Percentiles rank a stretch among this genome's conserved stretches.
Conservation (phyloP, 2,797 vertebrate species). For the Liparis tanakae region DNA sequence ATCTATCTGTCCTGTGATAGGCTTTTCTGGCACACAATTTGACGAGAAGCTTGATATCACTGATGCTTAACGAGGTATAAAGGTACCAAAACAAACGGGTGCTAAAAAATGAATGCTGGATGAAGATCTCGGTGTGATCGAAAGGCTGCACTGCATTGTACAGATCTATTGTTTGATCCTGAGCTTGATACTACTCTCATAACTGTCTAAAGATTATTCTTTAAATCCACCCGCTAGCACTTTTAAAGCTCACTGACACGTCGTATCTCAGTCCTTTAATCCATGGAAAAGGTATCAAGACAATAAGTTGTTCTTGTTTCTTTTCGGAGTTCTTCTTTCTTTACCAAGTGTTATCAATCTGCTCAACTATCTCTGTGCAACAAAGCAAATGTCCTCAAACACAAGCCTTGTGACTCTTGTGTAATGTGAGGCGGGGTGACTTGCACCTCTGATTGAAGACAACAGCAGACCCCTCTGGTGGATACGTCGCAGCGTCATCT, state of each 20-base stretch:
- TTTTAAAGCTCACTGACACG: background rate
- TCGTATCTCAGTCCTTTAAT: background rate
- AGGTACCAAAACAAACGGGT: no score
- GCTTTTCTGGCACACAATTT: background rate
- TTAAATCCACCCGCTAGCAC: background rate
- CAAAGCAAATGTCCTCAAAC: background rate
- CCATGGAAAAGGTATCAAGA: background rate
- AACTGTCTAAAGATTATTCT: background rate
- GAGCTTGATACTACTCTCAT: background rate
- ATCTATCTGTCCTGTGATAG: no score
- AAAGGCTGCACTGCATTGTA: no score
- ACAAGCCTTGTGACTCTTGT: background rate
- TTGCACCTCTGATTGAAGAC: conserved; percentile 18
- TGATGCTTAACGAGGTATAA: background rate
- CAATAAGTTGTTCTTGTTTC: background rate
- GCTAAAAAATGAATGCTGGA: no score
- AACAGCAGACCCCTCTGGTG: conserved; percentile 21
- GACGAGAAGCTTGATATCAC: background rate
- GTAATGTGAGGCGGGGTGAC: conserved; percentile 6
- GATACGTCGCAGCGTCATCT: conserved; percentile 22
- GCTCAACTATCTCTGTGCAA: background rate
- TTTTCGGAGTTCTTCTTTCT: background rate
- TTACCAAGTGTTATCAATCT: background rate
- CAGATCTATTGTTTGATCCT: background rate
- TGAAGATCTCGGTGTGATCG: background rate